Evolutionary conservation across 1,140 invertebrate genomes (phyloP), one percentile per base, ranked within the genome.

Genomic region (Drosophila bifasciata): DNA sequence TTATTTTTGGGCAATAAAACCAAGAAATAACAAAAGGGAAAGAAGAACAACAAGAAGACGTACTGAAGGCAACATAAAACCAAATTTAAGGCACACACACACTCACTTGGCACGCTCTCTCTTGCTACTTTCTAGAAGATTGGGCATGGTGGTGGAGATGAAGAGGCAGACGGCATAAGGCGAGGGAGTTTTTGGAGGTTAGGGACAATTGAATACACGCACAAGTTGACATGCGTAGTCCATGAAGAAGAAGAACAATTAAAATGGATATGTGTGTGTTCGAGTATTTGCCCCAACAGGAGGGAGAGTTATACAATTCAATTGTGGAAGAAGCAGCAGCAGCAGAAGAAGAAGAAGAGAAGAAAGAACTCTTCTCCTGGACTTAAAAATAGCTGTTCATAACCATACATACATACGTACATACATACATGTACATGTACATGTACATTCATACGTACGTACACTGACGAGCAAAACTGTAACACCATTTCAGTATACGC

Each of bases 221-320:
- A 81, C 64, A 85, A 85, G 81, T 86, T 88, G 78, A 88, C 81
- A 86, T 86, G 81, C 81, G 81, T 86, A 86, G 78, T 88, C 77
- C 83, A 77, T 78, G 77, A 86, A 86, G 75, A 88, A 80, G 77
- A 86, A 86, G 70, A 86, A 86, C 83, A 88, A 88, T 83, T 89
- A 83, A 81, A 88, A 83, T 80, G 74, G 72, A 86, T 86, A 36
- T 36, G 11, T 11, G 13, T 36, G 3, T 36, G 32, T 36, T 13
- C 9, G 32, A 36, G 32, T 36, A 77, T 86, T 86, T 77, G 77
- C 73, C 41, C 52, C 25, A 57, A 13, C 32, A 3, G 32, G 32
- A 36, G 32, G 53, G 52, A 66, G 53, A 75, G 70, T 75, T 75
- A 75, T 75, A 74, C 71, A 75, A 75, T 75, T 75, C 43, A 56